Evolutionary conservation across 2,888 invertebrate genomes (phyloP).

Genomic region (Podotricha telesiphe): DNA sequence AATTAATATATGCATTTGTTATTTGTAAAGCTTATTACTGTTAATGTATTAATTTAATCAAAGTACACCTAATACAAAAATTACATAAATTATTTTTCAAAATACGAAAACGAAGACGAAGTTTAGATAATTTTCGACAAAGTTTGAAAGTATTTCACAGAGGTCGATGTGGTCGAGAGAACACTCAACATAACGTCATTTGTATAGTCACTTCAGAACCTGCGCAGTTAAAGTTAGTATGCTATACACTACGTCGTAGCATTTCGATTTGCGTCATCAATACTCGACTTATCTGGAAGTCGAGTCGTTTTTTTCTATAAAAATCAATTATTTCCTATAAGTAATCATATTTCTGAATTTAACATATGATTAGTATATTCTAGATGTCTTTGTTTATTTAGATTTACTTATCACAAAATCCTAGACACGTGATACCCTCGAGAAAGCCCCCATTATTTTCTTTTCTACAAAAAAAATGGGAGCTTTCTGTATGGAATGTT

Average conservation of each 20-base stretch:
- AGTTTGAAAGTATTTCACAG: slow-evolving; percentile 40
- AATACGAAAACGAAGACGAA: slow-evolving; percentile 24
- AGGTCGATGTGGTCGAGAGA: slow-evolving; percentile 36
- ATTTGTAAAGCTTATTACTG: neutral
- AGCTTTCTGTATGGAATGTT: too few species aligned
- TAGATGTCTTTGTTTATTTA: too few species aligned
- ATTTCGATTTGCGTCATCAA: slow-evolving; percentile 23
- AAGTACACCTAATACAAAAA: slow-evolving; percentile 1
- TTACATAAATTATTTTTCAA: neutral
- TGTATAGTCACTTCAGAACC: slow-evolving; percentile 31
- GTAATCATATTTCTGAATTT: too few species aligned
- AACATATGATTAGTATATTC: too few species aligned
- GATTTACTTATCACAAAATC: too few species aligned
- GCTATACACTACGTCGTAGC: slow-evolving; percentile 27
- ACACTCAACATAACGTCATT: slow-evolving; percentile 24
- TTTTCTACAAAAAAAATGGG: too few species aligned
- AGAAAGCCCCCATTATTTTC: too few species aligned
- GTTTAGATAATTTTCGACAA: slow-evolving; percentile 34
- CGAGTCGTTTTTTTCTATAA: neutral
- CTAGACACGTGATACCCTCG: too few species aligned
- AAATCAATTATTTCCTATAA: too few species aligned
- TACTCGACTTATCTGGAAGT: neutral
- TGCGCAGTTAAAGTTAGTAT: slow-evolving; percentile 35
- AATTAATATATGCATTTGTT: too few species aligned
- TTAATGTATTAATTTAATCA: neutral